Conservation (phyloP, 2,888 invertebrate species). For the Drosophila sordidapex region DNA sequence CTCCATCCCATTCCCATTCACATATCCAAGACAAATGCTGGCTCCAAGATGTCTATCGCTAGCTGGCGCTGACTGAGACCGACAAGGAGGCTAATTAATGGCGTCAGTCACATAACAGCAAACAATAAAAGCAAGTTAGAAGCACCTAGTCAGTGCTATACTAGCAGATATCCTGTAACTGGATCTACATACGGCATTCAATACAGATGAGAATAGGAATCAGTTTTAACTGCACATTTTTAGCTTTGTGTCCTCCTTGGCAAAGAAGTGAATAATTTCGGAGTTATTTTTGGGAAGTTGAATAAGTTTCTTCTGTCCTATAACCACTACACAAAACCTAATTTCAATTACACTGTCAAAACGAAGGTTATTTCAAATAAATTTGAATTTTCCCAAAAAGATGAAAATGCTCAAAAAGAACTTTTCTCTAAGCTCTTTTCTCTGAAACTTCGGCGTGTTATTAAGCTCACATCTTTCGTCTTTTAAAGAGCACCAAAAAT, state of each 20-base stretch:
- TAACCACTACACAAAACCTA: too few species aligned
- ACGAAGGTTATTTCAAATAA: background rate
- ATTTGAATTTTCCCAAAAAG: background rate
- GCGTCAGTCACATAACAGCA: conserved; percentile 64
- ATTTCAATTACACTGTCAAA: background rate
- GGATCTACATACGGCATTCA: background rate
- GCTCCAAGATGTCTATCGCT: conserved; percentile 79
- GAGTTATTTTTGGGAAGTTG: too few species aligned
- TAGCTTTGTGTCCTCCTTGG: background rate
- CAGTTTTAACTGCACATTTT: background rate
- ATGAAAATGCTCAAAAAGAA: background rate
- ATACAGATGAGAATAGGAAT: background rate
- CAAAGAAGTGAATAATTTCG: too few species aligned
- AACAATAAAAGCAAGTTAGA: conserved; percentile 22
- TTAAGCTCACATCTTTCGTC: background rate
- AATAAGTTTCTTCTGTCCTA: too few species aligned
- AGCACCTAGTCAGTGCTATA: background rate
- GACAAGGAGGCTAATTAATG: conserved; percentile 72
- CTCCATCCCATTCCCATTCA: conserved; percentile 8
- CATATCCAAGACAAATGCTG: conserved; percentile 68
- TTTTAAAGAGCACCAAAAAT: background rate
- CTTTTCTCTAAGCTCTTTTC: background rate
- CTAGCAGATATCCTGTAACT: background rate
- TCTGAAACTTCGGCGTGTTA: accelerated
- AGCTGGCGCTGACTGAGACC: conserved; percentile 40